Base-by-base conservation (phyloP, 2,797 vertebrate genomes). In the Psittacula derbiana region DNA sequence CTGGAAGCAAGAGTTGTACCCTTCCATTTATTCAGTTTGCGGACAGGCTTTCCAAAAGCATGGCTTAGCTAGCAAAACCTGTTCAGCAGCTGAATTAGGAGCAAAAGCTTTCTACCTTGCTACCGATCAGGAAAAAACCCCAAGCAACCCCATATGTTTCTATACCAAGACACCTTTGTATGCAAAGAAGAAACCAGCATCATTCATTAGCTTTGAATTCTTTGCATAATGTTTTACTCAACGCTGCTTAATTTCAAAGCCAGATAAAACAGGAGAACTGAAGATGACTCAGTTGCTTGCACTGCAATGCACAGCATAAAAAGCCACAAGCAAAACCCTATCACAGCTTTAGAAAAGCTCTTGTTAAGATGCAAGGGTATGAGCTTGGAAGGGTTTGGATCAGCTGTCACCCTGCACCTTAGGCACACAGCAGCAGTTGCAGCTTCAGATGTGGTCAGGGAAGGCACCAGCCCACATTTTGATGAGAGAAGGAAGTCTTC, bases 1-100 rank as follows among this genome's bases (percentile, higher is more conserved):
- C 50, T 92, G 74, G 80, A 93, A 94, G 65, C 78, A 71, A 90
- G 73, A 96, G 75, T 30, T 70, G 33, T 86, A 80, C 40, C 47
- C 73, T 90, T 80, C 41, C 55, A 72, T 73, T 80, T 64, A 61
- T 52, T 90, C 19, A 61, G 17, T 47, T 55, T 75, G 87, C 43
- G 60, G 84, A 71, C 40, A 94, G 46, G 73, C 49, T 94, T 95
- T 82, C 66, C 65, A 72, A 93, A 87, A 30, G 33, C 78, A 86
- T 9, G 23, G 83, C 33, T 74, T 30, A 75, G 75, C 75, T 78
- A 83, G 72, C 58, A 83, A 94, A 95, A 92, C 74, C 72, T 60
- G 66, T 44, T 93, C 69, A 70, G 55, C 50, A 93, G 41, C 88
- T 60, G 76, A 93, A 65, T n/a, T 52, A 61, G 50, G 46, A 90